A percentile compares a stretch with the other conserved stretches of the same genome.
Evolutionary conservation across 2,797 vertebrate genomes (phyloP).

Genomic region (Percopsis omiscomaycus): DNA sequence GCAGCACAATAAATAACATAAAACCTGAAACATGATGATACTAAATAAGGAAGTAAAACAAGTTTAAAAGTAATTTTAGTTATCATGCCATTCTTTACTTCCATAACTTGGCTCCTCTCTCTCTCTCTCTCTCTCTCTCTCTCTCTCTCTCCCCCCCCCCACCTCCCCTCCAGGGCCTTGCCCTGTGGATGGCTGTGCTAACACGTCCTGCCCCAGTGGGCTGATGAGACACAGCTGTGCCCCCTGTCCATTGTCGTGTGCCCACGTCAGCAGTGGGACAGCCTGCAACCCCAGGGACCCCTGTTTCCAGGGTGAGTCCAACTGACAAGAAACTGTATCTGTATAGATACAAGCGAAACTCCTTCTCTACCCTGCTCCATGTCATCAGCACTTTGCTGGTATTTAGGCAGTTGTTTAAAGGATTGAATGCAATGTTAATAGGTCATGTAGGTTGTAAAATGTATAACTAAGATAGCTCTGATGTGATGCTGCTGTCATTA

Average conservation of each 20-base stretch:
- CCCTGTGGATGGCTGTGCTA: slow-evolving; percentile 74
- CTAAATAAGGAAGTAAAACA: background rate
- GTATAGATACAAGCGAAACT: too few species aligned
- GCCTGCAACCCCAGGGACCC: slow-evolving; percentile 60
- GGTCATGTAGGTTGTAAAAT: too few species aligned
- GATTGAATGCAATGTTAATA: too few species aligned
- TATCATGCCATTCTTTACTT: background rate
- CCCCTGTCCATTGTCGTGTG: slow-evolving; percentile 84
- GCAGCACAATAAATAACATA: background rate
- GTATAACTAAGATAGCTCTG: too few species aligned
- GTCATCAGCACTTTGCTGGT: too few species aligned
- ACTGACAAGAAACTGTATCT: background rate
- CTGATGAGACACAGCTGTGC: slow-evolving; percentile 76
- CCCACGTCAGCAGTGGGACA: slow-evolving; percentile 72
- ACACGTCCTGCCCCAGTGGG: slow-evolving; percentile 75
- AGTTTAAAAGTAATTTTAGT: background rate
- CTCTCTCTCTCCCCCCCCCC: too few species aligned
- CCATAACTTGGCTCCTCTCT: slow-evolving; percentile 3
- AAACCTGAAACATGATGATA: background rate
- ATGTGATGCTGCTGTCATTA: too few species aligned
- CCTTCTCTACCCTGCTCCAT: too few species aligned
- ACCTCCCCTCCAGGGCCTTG: slow-evolving; percentile 73
- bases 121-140: background rate
- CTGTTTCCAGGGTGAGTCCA: slow-evolving; percentile 82
- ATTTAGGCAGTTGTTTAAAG: too few species aligned